Evolutionary conservation across 2,113 vertebrate genomes (phyloP), one percentile per base, ranked within the genome.

Genomic region (Pelobates fuscus): DNA sequence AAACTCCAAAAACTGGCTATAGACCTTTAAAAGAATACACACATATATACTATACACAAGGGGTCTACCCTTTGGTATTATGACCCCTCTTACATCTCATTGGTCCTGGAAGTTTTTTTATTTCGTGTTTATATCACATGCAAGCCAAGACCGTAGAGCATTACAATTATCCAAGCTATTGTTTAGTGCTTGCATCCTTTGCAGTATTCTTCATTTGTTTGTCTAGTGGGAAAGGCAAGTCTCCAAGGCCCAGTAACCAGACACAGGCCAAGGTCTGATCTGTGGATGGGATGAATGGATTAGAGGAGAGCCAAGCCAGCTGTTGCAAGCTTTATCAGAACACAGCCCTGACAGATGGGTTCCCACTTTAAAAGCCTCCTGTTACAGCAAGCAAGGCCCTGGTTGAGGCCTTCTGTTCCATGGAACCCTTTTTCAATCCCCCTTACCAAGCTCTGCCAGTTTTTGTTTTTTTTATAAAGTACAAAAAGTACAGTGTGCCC

Each of bases 311-410:
- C 73, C 8, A 23, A 78, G 82, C 74, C 86, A 89, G 89, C 86
- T 86, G 84, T 84, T 23, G 0, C 70, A 24, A 77, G 82, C 82
- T 89, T 91, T 87, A 90, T 87, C 82, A 70, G 84, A 3, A 20
- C 77, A 71, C 83, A 91, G 88, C 82, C 86, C 88, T 65, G 80
- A 91, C 92, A 94, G 91, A 94, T 90, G 90, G 92, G 82, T 84
- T 80, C 78, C 84, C 81, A 71, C 78, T 86, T 83, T 79, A 88
- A 89, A 84, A 85, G 87, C 81, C 82, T 78, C 84, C 83, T 57
- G 83, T 64, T 70, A 82, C 82, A 78, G 82, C 79, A 81, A 70
- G 82, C 77, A 72, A 0, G 82, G 86, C 82, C 81, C 75, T 81
- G 54, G 71, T 65, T 18, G 83, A 71, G 75, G 90, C 88, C 89